Base-by-base conservation (phyloP, 2,888 invertebrate species). In the Peribatodes rhomboidaria region DNA sequence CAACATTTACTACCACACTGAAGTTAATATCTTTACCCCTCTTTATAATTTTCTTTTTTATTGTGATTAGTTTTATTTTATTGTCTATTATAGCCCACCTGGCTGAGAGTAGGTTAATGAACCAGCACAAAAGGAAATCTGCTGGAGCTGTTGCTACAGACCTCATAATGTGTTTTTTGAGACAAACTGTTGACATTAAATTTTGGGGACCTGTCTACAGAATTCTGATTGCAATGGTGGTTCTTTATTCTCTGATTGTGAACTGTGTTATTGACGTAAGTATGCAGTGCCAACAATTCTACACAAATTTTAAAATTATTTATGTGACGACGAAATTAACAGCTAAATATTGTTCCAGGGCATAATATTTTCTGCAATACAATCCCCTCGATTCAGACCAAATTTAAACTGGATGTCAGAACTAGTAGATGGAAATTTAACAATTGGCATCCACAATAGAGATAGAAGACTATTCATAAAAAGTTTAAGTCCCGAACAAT, bases 221-320 rank as follows among this genome's bases (percentile, higher is more conserved):
- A 76, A 74, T 75, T 18, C 66, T 91, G 13, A 78, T 85, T 9
- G 69, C 89, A 22, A 75, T 88, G 52, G 86, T 88, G 14, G 82
- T 93, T 52, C 47, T 88, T 1, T 93, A 93, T 71, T 90, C 93
- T 1, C 77, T 93, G 41, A 81, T 93, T 7, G 76, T 93, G n/a
- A 83, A 92, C 72, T 88, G 89, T 60, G 88, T 84, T 54, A 87
- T 93, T 68, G 93, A 93, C 68, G 93, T 93, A 85, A 89, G 92
- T 89, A 78, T 8, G 1, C 8, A 31, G 1, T 9, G 0, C 14
- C n/a, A 13, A 11, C 6, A 9, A 16, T 0, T 9, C 11, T 11
- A 31, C 9, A n/a, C 11, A 6, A 14, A 6, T 33, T 10, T 14
- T 9, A 22, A 1, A 2, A 13, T 16, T 16, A 18, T 49, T 10